Evolutionary conservation across 2,888 invertebrate genomes (phyloP), one percentile per base, ranked within the genome.

Genomic region (Eupithecia dodoneata): DNA sequence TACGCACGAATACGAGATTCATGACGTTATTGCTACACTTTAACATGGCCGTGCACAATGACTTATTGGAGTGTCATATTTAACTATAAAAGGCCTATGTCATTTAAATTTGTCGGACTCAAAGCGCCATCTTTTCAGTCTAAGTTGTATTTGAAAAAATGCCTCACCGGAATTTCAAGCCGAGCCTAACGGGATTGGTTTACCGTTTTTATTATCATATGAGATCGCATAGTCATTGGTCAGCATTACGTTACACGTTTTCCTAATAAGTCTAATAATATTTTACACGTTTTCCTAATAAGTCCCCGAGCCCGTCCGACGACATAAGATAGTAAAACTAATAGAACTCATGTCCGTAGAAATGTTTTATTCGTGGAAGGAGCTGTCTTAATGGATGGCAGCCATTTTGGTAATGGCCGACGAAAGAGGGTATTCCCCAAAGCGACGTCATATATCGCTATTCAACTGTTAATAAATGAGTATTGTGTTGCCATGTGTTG

Each of bases 381-480:
- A 75, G 45, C 52, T 59, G n/a, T 65, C 73, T 30, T 78, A 78
- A 78, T 75, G 73, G 75, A 75, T 76, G 30, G 74, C 59, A 42
- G 30, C 63, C 63, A 69, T 78, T 74, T 55, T 52, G 44, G 73
- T 78, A 72, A 76, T 76, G 73, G 75, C 18, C 63, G 45, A 12
- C 55, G 74, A 67, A 75, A 76, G 69, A 44, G 77, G 73, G 69
- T 59, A 73, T 75, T 73, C 65, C 71, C 66, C 59, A 55, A 71
- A 75, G 65, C 70, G 69, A 45, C 71, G 52, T 15, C 55, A 74
- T 78, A 71, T 65, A 78, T 76, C 73, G 71, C 73, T 74, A 72
- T 66, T 71, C 18, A 59, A 71, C 71, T 73, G 59, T 73, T 71
- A 74, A 75, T 78, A 75, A 72, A 76, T 76, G 44, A 74, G 74